Conservation (phyloP, 1,140 invertebrate genomes). For the Oedothorax gibbosus region DNA sequence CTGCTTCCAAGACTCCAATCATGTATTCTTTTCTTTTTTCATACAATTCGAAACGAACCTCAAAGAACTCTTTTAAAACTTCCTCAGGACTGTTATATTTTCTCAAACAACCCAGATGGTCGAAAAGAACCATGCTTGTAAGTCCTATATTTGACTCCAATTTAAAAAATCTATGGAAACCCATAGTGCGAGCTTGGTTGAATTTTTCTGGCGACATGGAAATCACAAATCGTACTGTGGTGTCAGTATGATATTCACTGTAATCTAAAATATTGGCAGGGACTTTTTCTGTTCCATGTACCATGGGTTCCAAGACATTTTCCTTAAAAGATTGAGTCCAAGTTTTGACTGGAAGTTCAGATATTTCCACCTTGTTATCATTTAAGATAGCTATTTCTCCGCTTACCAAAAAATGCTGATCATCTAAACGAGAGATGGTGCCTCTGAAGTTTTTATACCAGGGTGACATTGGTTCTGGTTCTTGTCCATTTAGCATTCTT, state of each 20-base stretch:
- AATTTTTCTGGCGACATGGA: constrained; percentile 84
- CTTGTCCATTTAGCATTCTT: constrained; percentile 84
- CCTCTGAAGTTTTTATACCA: constrained; percentile 96
- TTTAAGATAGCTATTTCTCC: constrained; percentile 86
- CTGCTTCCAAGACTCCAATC: constrained; percentile 89
- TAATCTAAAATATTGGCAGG: constrained; percentile 83
- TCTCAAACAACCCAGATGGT: constrained; percentile 87
- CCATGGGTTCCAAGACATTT: constrained; percentile 87
- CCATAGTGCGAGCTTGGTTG: constrained; percentile 80
- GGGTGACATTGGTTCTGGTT: constrained; percentile 83
- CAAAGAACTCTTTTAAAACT: constrained; percentile 89
- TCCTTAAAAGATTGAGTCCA: constrained; percentile 99
- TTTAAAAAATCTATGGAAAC: constrained; percentile 96
- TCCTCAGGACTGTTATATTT: constrained; percentile 82
- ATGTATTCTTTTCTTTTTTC: constrained; percentile 89
- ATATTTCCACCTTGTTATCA: constrained; percentile 90
- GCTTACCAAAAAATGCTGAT: constrained; percentile 81
- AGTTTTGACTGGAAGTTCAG: constrained; percentile 90
- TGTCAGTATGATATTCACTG: constrained; percentile 96
- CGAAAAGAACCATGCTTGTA: constrained; percentile 93
- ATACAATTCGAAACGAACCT: constrained; percentile 86
- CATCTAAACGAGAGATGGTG: constrained; percentile 80
- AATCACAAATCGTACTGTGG: constrained; percentile 91
- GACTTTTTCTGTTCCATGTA: constrained; percentile 77
- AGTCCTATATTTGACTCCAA: constrained; percentile 83